Conservation (phyloP, 2,113 vertebrate genomes). For the Polypterus bichir region DNA sequence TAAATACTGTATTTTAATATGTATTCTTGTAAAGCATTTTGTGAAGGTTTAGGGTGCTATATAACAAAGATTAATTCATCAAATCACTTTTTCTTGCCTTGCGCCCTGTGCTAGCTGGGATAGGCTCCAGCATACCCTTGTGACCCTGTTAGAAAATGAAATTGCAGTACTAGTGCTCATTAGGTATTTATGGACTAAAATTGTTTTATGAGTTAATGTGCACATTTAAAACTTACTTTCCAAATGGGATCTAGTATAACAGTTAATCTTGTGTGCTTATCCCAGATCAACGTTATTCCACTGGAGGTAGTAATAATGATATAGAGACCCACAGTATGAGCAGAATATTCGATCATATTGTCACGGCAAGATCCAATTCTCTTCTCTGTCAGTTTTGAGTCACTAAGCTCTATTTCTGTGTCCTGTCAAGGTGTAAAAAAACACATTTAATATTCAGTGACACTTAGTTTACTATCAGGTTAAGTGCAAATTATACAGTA, state of each 20-base stretch:
- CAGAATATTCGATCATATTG: constrained; percentile 17
- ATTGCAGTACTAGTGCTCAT: too few relatives aligned
- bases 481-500: background rate
- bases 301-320: constrained; percentile 25
- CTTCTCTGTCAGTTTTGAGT: constrained; percentile 31
- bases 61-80: too few relatives aligned
- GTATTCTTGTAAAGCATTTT: too few relatives aligned
- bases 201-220: too few relatives aligned
- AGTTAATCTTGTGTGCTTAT: constrained; percentile 35
- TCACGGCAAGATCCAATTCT: constrained; percentile 16
- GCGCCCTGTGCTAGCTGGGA: too few relatives aligned
- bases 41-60: too few relatives aligned
- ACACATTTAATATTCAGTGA: background rate
- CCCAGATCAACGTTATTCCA: constrained; percentile 36
- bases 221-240: constrained; percentile 24
- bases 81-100: too few relatives aligned
- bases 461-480: background rate
- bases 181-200: too few relatives aligned
- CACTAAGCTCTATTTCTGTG: constrained; percentile 32
- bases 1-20: too few relatives aligned
- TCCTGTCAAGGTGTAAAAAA: constrained; percentile 21
- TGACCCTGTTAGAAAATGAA: too few relatives aligned
- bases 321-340: constrained; percentile 33
- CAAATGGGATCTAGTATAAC: constrained; percentile 28
- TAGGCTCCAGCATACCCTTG: too few relatives aligned